Conservation (phyloP, 2,888 invertebrate species). For the Phyto melanocephala region DNA sequence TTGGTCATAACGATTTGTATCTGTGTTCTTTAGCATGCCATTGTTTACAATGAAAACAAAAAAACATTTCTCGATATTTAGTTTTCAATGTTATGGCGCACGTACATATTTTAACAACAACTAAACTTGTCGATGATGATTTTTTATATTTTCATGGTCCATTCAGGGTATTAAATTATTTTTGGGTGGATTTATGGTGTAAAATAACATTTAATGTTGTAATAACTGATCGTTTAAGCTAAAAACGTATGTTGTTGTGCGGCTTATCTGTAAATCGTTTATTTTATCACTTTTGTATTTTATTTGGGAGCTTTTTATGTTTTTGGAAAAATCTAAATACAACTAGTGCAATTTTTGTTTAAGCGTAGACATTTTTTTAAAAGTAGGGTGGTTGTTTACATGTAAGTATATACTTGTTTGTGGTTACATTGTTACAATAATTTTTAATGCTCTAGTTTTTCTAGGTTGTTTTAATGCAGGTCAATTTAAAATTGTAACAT, state of each 20-base stretch:
- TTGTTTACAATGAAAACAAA: constrained; percentile 12
- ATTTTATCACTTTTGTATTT: constrained; percentile 42
- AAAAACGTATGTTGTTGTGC: constrained; percentile 17
- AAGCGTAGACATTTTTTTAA: neutral
- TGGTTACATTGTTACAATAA: neutral
- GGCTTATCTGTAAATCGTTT: constrained; percentile 42
- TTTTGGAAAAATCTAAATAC: too few species aligned
- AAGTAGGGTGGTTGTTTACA: neutral
- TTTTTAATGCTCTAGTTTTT: neutral
- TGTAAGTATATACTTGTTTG: neutral
- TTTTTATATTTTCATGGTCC: constrained; percentile 14
- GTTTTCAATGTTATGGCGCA: neutral
- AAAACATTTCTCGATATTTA: neutral
- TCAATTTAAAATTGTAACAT: neutral
- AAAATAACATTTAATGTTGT: constrained; percentile 44
- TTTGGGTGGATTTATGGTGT: constrained; percentile 38
- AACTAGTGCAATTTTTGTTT: neutral
- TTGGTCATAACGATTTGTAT: constrained; percentile 63
- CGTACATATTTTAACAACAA: neutral
- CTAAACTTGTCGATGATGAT: neutral
- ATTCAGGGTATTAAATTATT: neutral
- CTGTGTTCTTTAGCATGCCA: constrained; percentile 43
- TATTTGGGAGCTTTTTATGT: neutral
- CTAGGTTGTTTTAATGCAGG: too few species aligned
- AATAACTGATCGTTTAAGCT: constrained; percentile 36